phyloP scores from a whole-genome alignment of 2,888 invertebrate genomes.

The Luperina nickerlii region DNA sequence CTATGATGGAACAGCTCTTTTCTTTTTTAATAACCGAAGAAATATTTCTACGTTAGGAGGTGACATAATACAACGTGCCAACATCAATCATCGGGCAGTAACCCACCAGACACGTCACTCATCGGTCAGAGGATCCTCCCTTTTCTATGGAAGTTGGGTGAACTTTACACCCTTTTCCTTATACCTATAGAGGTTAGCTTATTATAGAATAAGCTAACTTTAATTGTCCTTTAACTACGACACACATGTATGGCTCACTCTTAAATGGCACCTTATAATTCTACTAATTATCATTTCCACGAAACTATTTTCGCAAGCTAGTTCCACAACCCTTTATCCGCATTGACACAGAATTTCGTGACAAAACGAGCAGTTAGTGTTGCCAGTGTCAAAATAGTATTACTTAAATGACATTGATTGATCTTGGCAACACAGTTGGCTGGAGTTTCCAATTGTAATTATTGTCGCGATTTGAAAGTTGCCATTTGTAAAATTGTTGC shows the following conservation, averaged over 20 bases:
- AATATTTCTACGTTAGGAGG: no score
- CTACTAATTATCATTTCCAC: not conserved
- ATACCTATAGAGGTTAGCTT: no score
- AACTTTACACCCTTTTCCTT: not conserved
- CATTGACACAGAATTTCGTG: constrained; percentile 28
- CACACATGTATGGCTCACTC: no score
- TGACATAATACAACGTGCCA: no score
- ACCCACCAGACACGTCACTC: no score
- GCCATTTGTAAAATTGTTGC: not conserved
- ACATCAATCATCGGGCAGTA: no score
- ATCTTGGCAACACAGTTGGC: constrained; percentile 47
- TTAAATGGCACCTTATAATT: not conserved
- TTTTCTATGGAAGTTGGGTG: not conserved
- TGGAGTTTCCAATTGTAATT: constrained; percentile 26
- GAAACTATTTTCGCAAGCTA: constrained; percentile 16
- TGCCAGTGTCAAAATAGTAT: constrained; percentile 57
- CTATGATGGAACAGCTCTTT: no score
- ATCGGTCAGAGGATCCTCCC: not conserved
- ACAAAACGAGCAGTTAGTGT: constrained; percentile 35
- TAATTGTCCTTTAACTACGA: not conserved
- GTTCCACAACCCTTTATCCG: constrained; percentile 9
- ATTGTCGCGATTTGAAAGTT: constrained; percentile 14
- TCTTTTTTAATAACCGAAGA: no score
- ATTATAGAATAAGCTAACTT: no score
- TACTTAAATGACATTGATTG: constrained; percentile 57